Base-by-base conservation (phyloP, 2,113 vertebrate species). In the Labeo rohita region DNA sequence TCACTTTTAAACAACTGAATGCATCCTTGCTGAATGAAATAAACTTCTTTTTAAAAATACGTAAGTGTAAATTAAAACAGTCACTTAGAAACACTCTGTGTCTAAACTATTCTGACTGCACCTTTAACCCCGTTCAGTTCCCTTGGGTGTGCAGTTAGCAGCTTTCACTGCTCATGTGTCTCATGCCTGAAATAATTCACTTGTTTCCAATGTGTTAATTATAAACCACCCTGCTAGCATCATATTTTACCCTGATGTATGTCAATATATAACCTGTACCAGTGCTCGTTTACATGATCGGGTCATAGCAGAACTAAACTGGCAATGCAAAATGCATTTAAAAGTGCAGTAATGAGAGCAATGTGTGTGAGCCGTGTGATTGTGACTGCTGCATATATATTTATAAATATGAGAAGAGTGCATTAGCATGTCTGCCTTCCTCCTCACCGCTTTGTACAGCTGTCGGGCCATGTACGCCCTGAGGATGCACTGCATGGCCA, bases 381-480 rank as follows among this genome's bases (percentile, higher is more conserved):
- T 76, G n/a, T 11, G 39, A 81, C 68, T 75, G 39, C 23, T 49
- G 47, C 13, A 49, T 6, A 83, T 65, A 59, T 80, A 49, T 74
- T 56, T 28, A 63, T 43, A 18, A 45, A n/a, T 45, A 7, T 84
- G 84, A 59, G 34, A n/a, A 86, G 77, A 79, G 85, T 61, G 43
- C 3, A 18, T 79, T 47, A 54, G n/a, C 36, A 12, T 80, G 59
- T 45, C 0, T 28, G 39, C 28, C 16, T 49, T 39, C n/a, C 36
- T 80, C 28, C 95, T 94, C 92, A 99, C 98, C 96, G 92, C 94
- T 49, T 93, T 95, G 93, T 97, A 99, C 88, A 89, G 95, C 90
- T 96, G 96, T 68, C 97, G 96, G 85, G 97, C 97, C 95, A 97
- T 93, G 89, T 96, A 98, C 0, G 97, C 98, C 88, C 98, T 94